Base-by-base conservation (phyloP, 2,113 vertebrate species). In the Siphamia tubifer region DNA sequence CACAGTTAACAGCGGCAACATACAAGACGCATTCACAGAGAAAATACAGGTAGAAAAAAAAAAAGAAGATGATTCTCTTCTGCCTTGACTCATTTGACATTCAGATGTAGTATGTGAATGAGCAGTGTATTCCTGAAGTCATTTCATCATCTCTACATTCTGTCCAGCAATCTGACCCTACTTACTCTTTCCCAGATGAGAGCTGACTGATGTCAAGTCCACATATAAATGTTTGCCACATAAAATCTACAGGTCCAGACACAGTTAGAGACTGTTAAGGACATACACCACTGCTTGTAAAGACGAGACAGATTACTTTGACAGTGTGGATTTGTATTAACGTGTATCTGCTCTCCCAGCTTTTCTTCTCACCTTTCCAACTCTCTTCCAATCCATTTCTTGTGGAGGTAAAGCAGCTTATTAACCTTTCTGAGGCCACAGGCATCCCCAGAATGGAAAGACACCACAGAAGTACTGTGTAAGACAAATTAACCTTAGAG, bases 371-470 rank as follows among this genome's bases (percentile, higher is more conserved):
- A 84, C 79, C 75, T 77, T 51, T 74, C 60, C 21, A 36, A 49
- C 65, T 64, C 62, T 42, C 60, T 27, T 67, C 75, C 79, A 82
- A 64, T 84, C 38, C 68, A 27, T 64, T 61, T 80, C 52, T 36
- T 60, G 40, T 68, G 62, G 75, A 79, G 86, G 86, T 78, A 86
- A 88, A 79, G 69, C 79, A 85, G 78, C 87, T 91, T 89, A 91
- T 93, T 92, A 91, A 91, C 89, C 90, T 91, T 83, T 79, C 73
- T 64, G 61, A 80, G 78, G 79, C 91, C 86, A 87, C 68, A 60
- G 87, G 88, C 80, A 62, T 84, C 77, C 48, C 57, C 21, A 0
- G 58, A 79, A 85, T 82, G 51, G 79, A 72, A 68, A 79, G 64
- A 77, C 79, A 68, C 65, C 68, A 35, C 75, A 68, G 72, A 81